phyloP scores from a whole-genome alignment of 1,140 invertebrate species.

The Metaphire vulgaris region DNA sequence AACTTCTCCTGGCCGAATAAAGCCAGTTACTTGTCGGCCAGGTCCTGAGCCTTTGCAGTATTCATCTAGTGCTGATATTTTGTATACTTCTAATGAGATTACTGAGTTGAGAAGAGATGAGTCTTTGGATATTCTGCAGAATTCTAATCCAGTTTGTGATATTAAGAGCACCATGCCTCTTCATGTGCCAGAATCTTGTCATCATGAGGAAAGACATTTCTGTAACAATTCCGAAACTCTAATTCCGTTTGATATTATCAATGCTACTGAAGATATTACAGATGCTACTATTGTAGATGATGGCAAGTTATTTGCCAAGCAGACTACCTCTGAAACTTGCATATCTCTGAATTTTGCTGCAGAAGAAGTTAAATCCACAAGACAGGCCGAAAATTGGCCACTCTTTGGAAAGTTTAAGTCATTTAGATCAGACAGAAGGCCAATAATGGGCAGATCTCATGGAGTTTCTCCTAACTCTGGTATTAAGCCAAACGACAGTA shows the following conservation, averaged over 20 bases:
- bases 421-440: neutral
- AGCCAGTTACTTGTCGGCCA: neutral
- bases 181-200: neutral
- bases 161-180: neutral
- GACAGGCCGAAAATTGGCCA: neutral
- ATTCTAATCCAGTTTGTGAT: neutral
- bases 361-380: neutral
- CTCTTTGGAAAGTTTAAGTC: neutral
- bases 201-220: too few relatives aligned
- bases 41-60: neutral
- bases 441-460: neutral
- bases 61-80: neutral
- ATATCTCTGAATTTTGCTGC: neutral
- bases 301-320: too few relatives aligned
- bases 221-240: too few relatives aligned
- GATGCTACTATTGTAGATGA: too few relatives aligned
- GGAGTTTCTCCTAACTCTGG: neutral
- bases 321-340: neutral
- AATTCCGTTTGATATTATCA: neutral
- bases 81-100: too few relatives aligned
- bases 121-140: neutral
- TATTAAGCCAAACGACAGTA: neutral
- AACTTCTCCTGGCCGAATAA: neutral
- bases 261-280: neutral
- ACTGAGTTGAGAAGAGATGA: neutral